Conservation (phyloP, 2,888 invertebrate species). For the Temnothorax rugatulus region DNA sequence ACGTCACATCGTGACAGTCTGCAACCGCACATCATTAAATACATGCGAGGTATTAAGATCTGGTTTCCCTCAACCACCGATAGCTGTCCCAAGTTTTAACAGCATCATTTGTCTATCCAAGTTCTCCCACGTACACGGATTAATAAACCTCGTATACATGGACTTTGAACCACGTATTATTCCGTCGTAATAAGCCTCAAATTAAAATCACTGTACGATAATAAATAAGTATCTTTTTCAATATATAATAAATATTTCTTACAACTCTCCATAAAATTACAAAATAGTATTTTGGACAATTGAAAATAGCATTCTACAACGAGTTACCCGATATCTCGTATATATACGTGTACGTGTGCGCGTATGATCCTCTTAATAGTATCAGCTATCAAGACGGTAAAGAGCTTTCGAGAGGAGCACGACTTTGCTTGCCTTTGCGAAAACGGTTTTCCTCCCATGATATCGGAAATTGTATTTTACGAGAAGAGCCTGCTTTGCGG, state of each 20-base stretch:
- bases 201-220: constrained; percentile 20
- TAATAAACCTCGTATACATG: constrained; percentile 37
- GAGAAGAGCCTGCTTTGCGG: constrained; percentile 43
- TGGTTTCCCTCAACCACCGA: constrained; percentile 56
- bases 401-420: constrained; percentile 50
- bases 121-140: constrained; percentile 28
- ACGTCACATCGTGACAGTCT: constrained; percentile 48
- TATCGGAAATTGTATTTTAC: constrained; percentile 57
- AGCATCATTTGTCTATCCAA: constrained; percentile 51
- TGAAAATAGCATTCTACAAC: constrained; percentile 15
- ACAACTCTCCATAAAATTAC: constrained; percentile 1
- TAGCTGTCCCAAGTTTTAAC: constrained; percentile 57
- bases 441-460: constrained; percentile 44
- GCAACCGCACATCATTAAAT: constrained; percentile 53
- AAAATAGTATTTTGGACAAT: constrained; percentile 7
- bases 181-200: background rate
- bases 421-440: constrained; percentile 57
- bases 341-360: background rate
- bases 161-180: constrained; percentile 21
- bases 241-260: constrained; percentile 6
- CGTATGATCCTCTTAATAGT: constrained; percentile 48
- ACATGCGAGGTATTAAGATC: constrained; percentile 55
- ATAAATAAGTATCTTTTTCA: background rate
- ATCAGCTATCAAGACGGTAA: constrained; percentile 58
- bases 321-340: constrained; percentile 9